Evolutionary conservation across 2,113 vertebrate species (phyloP).

Genomic region (Colinus virginianus): DNA sequence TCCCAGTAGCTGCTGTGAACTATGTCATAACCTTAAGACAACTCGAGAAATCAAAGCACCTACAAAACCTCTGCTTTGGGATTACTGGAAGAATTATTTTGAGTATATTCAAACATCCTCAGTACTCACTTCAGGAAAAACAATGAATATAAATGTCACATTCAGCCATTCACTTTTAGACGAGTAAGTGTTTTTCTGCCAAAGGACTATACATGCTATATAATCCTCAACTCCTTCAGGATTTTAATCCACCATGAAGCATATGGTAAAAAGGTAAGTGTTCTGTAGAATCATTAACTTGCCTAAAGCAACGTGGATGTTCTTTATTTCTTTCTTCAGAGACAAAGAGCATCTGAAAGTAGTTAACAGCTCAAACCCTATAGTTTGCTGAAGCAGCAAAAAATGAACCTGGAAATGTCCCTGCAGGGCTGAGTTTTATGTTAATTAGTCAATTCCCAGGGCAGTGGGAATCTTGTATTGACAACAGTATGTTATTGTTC

Average conservation of each 20-base stretch:
- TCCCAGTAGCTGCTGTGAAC: neutral
- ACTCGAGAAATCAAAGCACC: conserved; percentile 24
- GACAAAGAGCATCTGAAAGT: conserved; percentile 72
- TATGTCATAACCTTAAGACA: conserved; percentile 20
- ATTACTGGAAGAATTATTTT: conserved; percentile 19
- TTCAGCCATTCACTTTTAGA: conserved; percentile 25
- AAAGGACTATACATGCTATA: conserved; percentile 4
- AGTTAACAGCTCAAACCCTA: conserved; percentile 61
- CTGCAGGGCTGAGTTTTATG: conserved; percentile 65
- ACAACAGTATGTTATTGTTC: conserved; percentile 54
- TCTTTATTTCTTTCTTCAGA: conserved; percentile 70
- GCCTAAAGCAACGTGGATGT: conserved; percentile 66
- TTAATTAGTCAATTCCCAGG: conserved; percentile 70
- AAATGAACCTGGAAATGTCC: conserved; percentile 71
- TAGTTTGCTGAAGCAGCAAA: conserved; percentile 74
- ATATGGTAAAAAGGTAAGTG: conserved; percentile 63
- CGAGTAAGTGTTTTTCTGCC: conserved; percentile 44
- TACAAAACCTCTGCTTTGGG: conserved; percentile 12
- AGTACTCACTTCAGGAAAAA: conserved; percentile 33
- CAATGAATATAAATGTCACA: conserved; percentile 27
- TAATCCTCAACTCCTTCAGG: conserved; percentile 58
- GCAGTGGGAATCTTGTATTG: conserved; percentile 55
- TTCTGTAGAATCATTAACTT: conserved; percentile 58
- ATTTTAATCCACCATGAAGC: conserved; percentile 65
- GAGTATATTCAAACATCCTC: conserved; percentile 27